phyloP scores from a whole-genome alignment of 2,797 vertebrate genomes.

The Halcyon badia region DNA sequence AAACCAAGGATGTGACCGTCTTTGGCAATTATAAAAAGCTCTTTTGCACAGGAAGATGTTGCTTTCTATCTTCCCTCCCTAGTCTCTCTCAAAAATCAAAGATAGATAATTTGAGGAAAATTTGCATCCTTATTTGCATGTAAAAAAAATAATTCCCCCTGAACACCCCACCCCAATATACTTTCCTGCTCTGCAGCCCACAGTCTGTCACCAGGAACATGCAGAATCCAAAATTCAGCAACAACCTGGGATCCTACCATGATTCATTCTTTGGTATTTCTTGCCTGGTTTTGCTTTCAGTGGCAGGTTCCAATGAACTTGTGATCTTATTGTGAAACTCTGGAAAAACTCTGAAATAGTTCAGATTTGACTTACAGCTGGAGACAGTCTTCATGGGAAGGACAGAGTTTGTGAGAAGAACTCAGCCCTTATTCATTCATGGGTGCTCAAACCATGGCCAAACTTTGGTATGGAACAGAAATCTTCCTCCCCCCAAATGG shows the following conservation, averaged over 20 bases:
- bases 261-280: neutral
- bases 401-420: neutral
- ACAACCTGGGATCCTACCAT: neutral
- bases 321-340: neutral
- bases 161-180: fast-evolving
- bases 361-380: neutral
- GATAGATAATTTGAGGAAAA: neutral
- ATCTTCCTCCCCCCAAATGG: fast-evolving
- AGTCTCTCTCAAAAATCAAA: neutral
- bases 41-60: neutral
- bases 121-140: neutral
- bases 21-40: neutral
- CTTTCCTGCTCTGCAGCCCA: neutral
- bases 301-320: neutral
- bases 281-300: neutral
- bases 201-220: neutral
- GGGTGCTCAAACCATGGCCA: neutral
- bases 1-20: neutral
- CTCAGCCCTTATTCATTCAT: neutral
- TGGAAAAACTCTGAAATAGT: neutral
- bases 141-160: neutral
- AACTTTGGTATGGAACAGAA: neutral
- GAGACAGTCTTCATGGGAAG: neutral
- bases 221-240: neutral
- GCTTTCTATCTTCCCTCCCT: neutral